Base-by-base conservation (phyloP, 2,797 vertebrate genomes). In the Hippopotamyrus pictus region DNA sequence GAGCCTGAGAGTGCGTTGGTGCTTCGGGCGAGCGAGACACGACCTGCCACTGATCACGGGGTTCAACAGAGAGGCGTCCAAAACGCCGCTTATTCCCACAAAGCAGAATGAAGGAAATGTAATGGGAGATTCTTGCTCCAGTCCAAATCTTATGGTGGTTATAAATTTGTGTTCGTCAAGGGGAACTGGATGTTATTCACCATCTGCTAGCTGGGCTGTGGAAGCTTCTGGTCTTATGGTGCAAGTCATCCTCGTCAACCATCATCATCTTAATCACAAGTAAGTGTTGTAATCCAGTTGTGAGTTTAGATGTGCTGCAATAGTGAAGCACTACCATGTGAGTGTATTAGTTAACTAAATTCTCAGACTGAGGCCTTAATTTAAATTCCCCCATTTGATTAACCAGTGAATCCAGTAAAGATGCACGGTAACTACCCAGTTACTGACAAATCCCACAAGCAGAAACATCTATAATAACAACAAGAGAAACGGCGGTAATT, bases 41-140 rank as follows among this genome's bases (percentile, higher is more conserved):
- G 33, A 59, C 76, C 76, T 82, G 76, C 37, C 22, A 92, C 92
- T 93, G 93, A n/a, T 94, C 92, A 92, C 17, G 6, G 65, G 93
- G 94, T 93, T 94, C 93, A 95, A 95, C 93, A 93, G 91, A 94
- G 88, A 93, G 92, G 93, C 91, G 93, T 95, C 93, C 93, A 94
- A 93, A 92, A 94, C 93, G 93, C 76, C 3, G 93, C 93, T 94
- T 92, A 91, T 95, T 94, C 94, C 92, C 92, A 93, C 92, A 92
- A 92, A 90, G 89, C 91, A 93, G 93, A 91, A 92, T 92, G 91
- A 89, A 90, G 93, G 94, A 92, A 92, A 93, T 94, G 37, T 57
- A 92, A 95, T 95, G 93, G 91, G 92, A 65, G 76, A 91, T 94
- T 93, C 19, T 33, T 14, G 0, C 29, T 82, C 22, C 9, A 37